These are phyloP conservation scores for Pelodiscus sinensis DNA, from an alignment of 2,113 vertebrate species.

Conservation along the genomic window DNA sequence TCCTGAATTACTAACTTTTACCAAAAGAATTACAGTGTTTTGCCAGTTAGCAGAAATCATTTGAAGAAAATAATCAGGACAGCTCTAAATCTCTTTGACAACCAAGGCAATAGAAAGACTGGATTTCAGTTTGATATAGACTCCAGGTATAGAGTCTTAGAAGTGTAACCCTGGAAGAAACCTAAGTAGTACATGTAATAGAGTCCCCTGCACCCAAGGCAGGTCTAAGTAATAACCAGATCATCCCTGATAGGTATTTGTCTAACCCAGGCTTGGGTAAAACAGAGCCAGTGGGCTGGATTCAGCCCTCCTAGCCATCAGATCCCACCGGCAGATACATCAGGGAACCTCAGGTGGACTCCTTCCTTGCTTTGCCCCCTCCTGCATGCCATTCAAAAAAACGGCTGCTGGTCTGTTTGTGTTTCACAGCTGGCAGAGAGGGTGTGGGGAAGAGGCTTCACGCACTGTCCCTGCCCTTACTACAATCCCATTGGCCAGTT, in stretches of 20 bases:
- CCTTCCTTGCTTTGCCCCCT: too few relatives aligned
- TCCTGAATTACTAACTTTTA: background rate
- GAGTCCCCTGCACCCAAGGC: background rate
- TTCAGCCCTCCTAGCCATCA: too few relatives aligned
- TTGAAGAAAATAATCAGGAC: background rate
- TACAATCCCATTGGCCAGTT: too few relatives aligned
- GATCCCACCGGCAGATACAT: too few relatives aligned
- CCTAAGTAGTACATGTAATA: background rate
- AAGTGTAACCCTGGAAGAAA: background rate
- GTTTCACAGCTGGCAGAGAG: too few relatives aligned
- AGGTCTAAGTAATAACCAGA: background rate
- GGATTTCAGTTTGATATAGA: background rate
- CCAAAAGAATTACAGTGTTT: background rate
- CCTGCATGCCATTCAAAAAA: too few relatives aligned
- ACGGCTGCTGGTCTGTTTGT: too few relatives aligned
- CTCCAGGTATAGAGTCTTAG: background rate
- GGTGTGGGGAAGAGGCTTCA: too few relatives aligned
- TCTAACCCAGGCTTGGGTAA: background rate
- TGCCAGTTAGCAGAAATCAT: background rate
- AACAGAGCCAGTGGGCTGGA: too few relatives aligned
- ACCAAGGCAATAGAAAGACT: background rate
- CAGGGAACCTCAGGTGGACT: too few relatives aligned
- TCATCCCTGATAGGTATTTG: background rate
- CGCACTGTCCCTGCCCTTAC: too few relatives aligned
- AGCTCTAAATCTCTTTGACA: fast-evolving